phyloP scores from a whole-genome alignment of 2,113 vertebrate species.

The Psittacus erithacus region DNA sequence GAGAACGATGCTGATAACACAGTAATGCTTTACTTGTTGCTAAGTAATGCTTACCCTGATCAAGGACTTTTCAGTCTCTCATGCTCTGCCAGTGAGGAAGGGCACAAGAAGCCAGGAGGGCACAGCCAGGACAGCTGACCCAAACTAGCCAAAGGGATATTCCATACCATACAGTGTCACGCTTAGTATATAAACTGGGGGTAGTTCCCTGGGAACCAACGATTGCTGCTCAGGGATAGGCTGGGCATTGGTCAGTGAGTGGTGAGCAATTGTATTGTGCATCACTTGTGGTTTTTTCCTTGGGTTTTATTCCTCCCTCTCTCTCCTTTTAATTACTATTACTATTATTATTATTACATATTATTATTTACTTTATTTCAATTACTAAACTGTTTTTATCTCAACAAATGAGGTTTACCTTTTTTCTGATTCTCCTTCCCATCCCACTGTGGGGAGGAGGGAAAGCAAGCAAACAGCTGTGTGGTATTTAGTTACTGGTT shows the following conservation, averaged over 20 bases:
- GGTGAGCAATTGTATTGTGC: not conserved
- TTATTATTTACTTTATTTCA: not conserved
- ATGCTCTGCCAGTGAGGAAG: not conserved
- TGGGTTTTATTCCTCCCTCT: not conserved
- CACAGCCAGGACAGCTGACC: not conserved
- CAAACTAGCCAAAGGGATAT: not conserved
- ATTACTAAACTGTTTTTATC: not conserved
- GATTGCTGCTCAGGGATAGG: not conserved
- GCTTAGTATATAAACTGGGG: not conserved
- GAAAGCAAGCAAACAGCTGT: not conserved
- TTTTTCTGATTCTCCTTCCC: not conserved
- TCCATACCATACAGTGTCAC: not conserved
- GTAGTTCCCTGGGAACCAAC: not conserved
- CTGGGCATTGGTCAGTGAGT: not conserved
- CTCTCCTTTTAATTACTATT: not conserved
- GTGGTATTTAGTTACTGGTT: not conserved
- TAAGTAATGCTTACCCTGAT: not conserved
- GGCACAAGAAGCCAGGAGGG: not conserved
- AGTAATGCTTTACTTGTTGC: not conserved
- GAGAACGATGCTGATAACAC: not conserved
- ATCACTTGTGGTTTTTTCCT: not conserved
- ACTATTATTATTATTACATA: not conserved
- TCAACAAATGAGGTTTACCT: not conserved
- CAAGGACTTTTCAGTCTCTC: not conserved
- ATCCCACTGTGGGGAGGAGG: not conserved